A percentile compares a stretch with the other conserved stretches of the same genome.
These are phyloP conservation scores for Balaeniceps rex DNA, from an alignment of 2,113 vertebrate genomes.

Conservation along the genomic window DNA sequence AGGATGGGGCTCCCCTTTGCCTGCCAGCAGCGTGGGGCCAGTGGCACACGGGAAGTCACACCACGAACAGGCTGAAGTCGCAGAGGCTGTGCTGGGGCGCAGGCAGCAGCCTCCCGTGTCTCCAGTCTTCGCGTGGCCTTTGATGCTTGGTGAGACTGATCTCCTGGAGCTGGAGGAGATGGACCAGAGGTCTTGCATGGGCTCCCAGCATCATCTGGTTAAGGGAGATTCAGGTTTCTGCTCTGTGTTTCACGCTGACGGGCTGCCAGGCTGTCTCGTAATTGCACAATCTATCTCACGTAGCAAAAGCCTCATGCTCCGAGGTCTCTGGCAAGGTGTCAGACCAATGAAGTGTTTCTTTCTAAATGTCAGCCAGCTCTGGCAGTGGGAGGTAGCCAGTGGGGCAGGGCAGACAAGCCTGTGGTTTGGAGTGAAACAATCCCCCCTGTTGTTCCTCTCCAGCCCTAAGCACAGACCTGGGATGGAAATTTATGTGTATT, in stretches of 20 bases:
- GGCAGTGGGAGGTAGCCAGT: background rate
- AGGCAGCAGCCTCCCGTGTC: background rate
- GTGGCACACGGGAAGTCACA: accelerated
- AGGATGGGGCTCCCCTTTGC: background rate
- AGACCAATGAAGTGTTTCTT: conserved; percentile 24
- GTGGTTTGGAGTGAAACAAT: conserved; percentile 20
- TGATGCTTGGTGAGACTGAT: background rate
- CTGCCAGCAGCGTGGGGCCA: background rate
- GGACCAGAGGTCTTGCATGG: background rate
- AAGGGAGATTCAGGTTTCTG: background rate
- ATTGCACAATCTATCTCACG: background rate
- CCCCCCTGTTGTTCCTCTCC: background rate
- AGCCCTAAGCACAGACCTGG: background rate
- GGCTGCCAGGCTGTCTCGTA: background rate
- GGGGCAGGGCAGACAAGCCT: background rate
- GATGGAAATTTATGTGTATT: background rate
- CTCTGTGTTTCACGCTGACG: background rate
- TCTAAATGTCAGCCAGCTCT: conserved; percentile 23
- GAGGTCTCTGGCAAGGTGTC: conserved; percentile 24
- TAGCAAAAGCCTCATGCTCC: background rate
- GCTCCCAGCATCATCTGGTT: background rate
- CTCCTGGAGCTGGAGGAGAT: background rate
- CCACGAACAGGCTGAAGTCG: background rate
- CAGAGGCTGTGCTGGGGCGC: background rate
- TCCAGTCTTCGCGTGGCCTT: background rate